Conservation (phyloP, 1,140 invertebrate species). For the Anoplolepis gracilipes region DNA sequence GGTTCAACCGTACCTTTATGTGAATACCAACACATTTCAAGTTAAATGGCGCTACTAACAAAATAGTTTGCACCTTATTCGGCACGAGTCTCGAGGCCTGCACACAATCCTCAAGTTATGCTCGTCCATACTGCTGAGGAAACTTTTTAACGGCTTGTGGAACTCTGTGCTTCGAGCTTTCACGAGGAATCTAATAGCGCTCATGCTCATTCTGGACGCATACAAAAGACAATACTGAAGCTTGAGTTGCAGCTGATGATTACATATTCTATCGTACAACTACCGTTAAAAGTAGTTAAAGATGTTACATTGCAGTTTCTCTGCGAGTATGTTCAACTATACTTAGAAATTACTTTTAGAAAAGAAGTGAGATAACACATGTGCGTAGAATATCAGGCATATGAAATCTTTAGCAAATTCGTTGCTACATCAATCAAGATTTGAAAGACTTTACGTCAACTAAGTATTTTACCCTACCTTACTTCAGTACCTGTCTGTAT, state of each 20-base stretch:
- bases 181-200: slow-evolving; percentile 20
- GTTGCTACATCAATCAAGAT: not conserved
- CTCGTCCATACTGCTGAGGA: slow-evolving; percentile 40
- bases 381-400: not conserved
- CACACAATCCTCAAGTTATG: slow-evolving; percentile 61
- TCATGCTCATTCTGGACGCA: slow-evolving; percentile 35
- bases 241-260: slow-evolving; percentile 36
- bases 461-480: not conserved
- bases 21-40: slow-evolving; percentile 43
- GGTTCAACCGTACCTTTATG: slow-evolving; percentile 57
- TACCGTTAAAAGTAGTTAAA: not conserved
- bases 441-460: not conserved
- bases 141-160: slow-evolving; percentile 65
- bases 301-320: not conserved
- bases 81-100: slow-evolving; percentile 48
- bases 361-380: not conserved
- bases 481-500: not conserved
- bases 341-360: not conserved
- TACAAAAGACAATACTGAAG: slow-evolving; percentile 42
- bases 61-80: slow-evolving; percentile 72
- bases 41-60: slow-evolving; percentile 63
- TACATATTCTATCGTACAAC: not conserved
- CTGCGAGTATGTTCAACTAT: not conserved
- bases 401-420: not conserved
- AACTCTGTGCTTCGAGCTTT: slow-evolving; percentile 58